A percentile compares a stretch with the other conserved stretches of the same genome.
These are phyloP conservation scores for Cryptus armator DNA, from an alignment of 2,888 invertebrate species.

Conservation along the genomic window DNA sequence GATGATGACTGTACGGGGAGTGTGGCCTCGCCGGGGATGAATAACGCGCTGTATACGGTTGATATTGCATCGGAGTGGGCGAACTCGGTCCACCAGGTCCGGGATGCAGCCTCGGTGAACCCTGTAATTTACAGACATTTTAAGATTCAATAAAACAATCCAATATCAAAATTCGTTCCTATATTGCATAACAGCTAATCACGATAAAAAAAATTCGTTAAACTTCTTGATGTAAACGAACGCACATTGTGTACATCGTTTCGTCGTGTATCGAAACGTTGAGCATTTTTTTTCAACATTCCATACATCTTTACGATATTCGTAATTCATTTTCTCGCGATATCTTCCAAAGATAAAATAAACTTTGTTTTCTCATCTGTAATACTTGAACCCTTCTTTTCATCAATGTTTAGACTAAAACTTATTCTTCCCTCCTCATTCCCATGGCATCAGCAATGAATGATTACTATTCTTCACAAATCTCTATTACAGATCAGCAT, in stretches of 20 bases:
- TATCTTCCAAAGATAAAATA: background rate
- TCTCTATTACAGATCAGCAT: too few relatives aligned
- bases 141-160: background rate
- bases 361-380: background rate
- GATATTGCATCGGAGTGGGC: constrained; percentile 84
- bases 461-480: too few relatives aligned
- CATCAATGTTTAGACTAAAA: background rate
- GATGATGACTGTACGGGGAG: constrained; percentile 83
- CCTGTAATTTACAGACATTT: constrained; percentile 71
- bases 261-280: background rate
- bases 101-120: constrained; percentile 83
- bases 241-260: too few relatives aligned
- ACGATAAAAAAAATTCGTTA: background rate
- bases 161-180: background rate
- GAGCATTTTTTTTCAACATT: background rate
- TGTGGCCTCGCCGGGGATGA: constrained; percentile 84
- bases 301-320: background rate
- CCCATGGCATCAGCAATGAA: background rate
- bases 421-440: background rate
- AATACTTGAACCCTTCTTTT: background rate
- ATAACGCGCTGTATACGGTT: constrained; percentile 84
- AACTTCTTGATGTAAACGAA: too few relatives aligned
- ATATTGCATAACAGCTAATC: background rate
- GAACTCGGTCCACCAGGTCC: constrained; percentile 84
- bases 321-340: background rate